Conservation (phyloP, 2,888 invertebrate genomes). For the Acheta domesticus region DNA sequence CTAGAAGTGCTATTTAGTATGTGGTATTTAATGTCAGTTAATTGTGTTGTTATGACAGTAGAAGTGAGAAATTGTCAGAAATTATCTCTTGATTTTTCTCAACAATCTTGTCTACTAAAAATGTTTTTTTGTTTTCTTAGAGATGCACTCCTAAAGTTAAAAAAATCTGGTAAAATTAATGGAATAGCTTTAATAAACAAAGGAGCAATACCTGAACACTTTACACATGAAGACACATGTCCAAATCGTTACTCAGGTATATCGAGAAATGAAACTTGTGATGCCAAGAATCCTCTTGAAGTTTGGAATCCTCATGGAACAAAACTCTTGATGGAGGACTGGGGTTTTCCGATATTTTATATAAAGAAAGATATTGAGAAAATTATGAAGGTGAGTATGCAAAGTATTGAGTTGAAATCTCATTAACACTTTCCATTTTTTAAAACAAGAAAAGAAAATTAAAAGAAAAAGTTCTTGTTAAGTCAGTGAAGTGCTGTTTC, state of each 20-base stretch:
- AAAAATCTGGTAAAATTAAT: constrained; percentile 46
- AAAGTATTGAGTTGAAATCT: neutral
- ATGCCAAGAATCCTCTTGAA: neutral
- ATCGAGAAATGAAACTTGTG: constrained; percentile 48
- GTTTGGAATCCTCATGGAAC: constrained; percentile 81
- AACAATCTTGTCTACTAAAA: too few species aligned
- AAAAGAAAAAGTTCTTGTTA: neutral
- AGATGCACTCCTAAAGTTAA: constrained; percentile 43
- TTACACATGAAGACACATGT: constrained; percentile 68
- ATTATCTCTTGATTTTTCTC: too few species aligned
- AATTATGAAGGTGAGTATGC: neutral
- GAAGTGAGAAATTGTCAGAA: too few species aligned
- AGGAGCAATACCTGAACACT: constrained; percentile 40
- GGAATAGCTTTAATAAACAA: constrained; percentile 48
- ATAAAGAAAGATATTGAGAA: constrained; percentile 22
- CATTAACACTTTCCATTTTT: neutral
- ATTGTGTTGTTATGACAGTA: too few species aligned
- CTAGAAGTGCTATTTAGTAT: too few species aligned
- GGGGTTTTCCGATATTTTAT: constrained; percentile 37
- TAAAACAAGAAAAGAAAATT: neutral
- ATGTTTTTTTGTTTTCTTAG: constrained; percentile 37
- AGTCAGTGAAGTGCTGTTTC: constrained; percentile 28
- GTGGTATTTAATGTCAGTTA: too few species aligned
- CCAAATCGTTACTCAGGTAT: constrained; percentile 72
- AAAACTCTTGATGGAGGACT: constrained; percentile 70